phyloP scores from a whole-genome alignment of 2,888 invertebrate genomes.

The Apotomis turbidana region DNA sequence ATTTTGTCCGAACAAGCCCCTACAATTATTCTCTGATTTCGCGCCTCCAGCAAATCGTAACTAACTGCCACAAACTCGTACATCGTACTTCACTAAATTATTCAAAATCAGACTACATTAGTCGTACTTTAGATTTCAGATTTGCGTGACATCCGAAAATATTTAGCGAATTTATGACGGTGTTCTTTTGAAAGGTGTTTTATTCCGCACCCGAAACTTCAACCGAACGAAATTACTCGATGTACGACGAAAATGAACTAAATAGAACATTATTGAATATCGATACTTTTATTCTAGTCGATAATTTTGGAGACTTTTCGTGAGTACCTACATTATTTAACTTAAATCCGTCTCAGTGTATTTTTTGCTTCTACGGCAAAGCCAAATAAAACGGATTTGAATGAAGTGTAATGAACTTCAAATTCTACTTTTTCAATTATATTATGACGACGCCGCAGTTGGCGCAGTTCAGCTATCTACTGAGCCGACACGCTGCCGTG shows the following conservation, averaged over 20 bases:
- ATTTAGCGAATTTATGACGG: not conserved
- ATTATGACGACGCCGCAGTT: too few species aligned
- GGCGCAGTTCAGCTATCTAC: too few species aligned
- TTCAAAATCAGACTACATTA: not conserved
- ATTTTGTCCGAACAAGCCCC: constrained; percentile 66
- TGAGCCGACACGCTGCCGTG: too few species aligned
- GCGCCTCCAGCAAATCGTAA: constrained; percentile 56
- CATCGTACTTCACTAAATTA: not conserved
- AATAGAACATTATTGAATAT: constrained; percentile 9
- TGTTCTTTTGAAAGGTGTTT: constrained; percentile 56
- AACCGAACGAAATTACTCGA: constrained; percentile 28
- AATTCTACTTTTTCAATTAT: too few species aligned
- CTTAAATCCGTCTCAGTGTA: too few species aligned
- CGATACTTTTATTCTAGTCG: not conserved
- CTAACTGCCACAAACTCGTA: not conserved
- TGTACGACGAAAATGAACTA: not conserved
- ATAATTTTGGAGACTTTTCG: too few species aligned
- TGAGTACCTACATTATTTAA: too few species aligned
- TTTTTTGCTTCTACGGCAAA: too few species aligned
- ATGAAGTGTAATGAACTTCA: too few species aligned
- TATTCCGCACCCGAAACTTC: constrained; percentile 63
- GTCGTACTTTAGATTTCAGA: not conserved
- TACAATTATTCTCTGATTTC: constrained; percentile 71
- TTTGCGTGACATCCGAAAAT: not conserved
- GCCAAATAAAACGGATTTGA: too few species aligned